A percentile compares a stretch with the other conserved stretches of the same genome.
These are phyloP conservation scores for Neocrepidodera transversa DNA, from an alignment of 2,888 invertebrate genomes.

Conservation along the genomic window DNA sequence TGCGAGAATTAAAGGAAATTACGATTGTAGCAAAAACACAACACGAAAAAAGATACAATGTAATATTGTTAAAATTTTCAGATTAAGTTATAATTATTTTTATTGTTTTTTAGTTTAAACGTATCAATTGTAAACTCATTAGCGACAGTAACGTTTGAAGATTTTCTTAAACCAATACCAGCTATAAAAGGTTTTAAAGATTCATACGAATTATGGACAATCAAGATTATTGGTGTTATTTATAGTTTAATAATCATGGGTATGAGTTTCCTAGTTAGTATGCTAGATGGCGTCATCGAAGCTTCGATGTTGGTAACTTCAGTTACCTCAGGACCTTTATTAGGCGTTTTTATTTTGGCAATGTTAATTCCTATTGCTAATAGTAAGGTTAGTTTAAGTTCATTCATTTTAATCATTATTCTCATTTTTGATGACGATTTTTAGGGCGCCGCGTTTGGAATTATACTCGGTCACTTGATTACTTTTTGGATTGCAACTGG, in stretches of 20 bases:
- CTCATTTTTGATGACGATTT: too few species aligned
- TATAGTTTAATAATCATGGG: conserved; percentile 79
- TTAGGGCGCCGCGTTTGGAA: conserved; percentile 79
- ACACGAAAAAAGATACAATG: neutral
- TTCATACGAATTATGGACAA: conserved; percentile 71
- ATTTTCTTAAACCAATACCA: conserved; percentile 79
- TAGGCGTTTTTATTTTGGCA: conserved; percentile 84
- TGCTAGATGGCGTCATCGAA: conserved; percentile 82
- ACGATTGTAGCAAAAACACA: neutral
- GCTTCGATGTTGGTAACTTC: conserved; percentile 84
- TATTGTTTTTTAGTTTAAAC: conserved; percentile 69
- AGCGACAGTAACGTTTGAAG: conserved; percentile 88
- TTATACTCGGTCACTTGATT: conserved; percentile 75
- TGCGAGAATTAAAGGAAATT: neutral
- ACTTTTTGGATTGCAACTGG: conserved; percentile 82
- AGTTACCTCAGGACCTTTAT: conserved; percentile 82
- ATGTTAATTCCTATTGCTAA: conserved; percentile 84
- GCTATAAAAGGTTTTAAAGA: conserved; percentile 74
- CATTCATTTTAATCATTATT: too few species aligned
- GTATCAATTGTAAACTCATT: conserved; percentile 86
- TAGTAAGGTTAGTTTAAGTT: conserved; percentile 68
- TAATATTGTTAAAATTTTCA: too few species aligned
- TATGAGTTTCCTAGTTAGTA: conserved; percentile 78
- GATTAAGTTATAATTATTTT: too few species aligned
- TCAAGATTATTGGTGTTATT: conserved; percentile 75